Conservation (phyloP, 2,113 vertebrate genomes). For the Strix aluco region DNA sequence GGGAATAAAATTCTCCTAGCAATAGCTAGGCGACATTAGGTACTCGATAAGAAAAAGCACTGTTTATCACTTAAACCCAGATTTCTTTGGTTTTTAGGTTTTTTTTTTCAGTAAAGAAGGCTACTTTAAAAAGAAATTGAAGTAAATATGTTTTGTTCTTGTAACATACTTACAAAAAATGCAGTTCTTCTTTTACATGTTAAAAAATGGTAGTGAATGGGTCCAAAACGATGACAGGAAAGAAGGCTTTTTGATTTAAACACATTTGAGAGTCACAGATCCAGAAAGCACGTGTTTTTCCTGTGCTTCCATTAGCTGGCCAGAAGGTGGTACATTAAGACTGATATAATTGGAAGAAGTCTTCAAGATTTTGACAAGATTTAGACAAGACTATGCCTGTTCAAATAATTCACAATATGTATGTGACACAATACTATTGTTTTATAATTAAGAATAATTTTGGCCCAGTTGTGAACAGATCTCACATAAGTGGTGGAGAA, state of each 20-base stretch:
- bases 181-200: not conserved
- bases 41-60: not conserved
- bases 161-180: not conserved
- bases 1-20: not conserved
- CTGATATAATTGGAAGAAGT: not conserved
- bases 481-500: not conserved
- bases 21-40: not conserved
- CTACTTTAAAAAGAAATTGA: not conserved
- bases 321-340: constrained; percentile 68
- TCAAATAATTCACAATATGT: not conserved
- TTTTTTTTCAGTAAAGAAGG: not conserved
- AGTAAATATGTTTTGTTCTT: not conserved
- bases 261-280: not conserved
- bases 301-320: constrained; percentile 35
- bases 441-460: not conserved
- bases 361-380: not conserved
- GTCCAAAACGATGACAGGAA: not conserved
- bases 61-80: not conserved
- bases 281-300: not conserved
- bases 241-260: not conserved
- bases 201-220: not conserved
- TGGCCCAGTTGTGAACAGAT: not conserved
- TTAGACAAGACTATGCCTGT: not conserved
- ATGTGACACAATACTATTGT: not conserved
- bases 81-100: not conserved